Evolutionary conservation across 2,888 invertebrate genomes (phyloP).

Genomic region (Sarcophaga subvicina): DNA sequence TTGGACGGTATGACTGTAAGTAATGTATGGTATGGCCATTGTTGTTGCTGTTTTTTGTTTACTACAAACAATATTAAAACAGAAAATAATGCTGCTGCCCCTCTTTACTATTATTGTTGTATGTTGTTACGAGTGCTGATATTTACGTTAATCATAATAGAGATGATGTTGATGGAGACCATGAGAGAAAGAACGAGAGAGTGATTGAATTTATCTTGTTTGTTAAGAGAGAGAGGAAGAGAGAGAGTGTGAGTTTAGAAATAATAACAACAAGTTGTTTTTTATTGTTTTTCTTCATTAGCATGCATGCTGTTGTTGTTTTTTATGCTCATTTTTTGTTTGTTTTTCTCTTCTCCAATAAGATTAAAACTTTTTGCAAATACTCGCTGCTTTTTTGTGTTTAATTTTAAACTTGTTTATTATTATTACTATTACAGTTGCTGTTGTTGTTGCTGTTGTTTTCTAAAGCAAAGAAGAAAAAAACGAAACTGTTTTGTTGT

Average conservation of each 20-base stretch:
- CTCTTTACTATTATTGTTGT: conserved; percentile 41
- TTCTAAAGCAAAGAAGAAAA: neutral
- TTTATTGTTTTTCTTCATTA: neutral
- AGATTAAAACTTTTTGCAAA: too few relatives aligned
- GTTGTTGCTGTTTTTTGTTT: neutral
- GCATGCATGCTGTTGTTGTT: neutral
- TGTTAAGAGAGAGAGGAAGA: neutral
- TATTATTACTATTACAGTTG: neutral
- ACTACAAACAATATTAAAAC: too few relatives aligned
- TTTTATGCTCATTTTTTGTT: neutral
- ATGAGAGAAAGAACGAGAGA: neutral
- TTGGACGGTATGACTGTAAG: neutral
- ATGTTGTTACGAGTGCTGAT: conserved; percentile 27
- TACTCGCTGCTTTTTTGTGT: neutral
- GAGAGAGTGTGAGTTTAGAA: neutral
- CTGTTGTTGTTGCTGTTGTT: conserved; percentile 28
- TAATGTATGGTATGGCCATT: conserved; percentile 26
- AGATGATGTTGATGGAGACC: conserved; percentile 19
- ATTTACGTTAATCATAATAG: neutral
- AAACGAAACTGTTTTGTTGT: conserved; percentile 15
- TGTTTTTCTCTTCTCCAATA: conserved; percentile 8
- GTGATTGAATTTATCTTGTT: neutral
- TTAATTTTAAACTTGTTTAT: neutral
- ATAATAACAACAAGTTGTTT: neutral
- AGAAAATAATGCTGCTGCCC: neutral